Base-by-base conservation (phyloP, 2,797 vertebrate species). In the Anguilla obscura region DNA sequence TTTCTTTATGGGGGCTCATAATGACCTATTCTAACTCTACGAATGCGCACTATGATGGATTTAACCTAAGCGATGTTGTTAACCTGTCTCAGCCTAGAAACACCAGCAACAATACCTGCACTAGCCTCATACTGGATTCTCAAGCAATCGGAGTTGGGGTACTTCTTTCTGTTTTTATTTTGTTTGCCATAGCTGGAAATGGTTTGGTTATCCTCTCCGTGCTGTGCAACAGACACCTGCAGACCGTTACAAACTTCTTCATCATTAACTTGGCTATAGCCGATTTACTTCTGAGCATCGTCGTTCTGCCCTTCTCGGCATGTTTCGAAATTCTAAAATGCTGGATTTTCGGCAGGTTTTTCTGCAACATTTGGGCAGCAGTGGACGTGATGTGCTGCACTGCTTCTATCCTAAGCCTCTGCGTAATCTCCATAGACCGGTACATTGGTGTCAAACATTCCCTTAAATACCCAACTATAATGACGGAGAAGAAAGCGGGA, bases 321-420 rank as follows among this genome's bases (percentile, higher is more conserved):
- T 98, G 98, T 9, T 93, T 99, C 91, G 99, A 99, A 94, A 97
- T 99, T 0, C 14, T 99, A 88, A 98, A 97, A 56, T 98, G 97
- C 94, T 99, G 99, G 99, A 96, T 96, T 91, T 99, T 99, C 0
- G 99, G 99, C 1, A 95, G 99, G 85, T 94, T 98, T 80, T 99
- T 99, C 95, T 99, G 99, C 89, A 98, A 99, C 95, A 97, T 99
- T 92, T 99, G 99, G 99, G 99, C 99, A 1, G 99, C 98, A 0
- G 98, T 99, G 95, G 99, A 99, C 24, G 99, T 99, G 90, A 95
- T 99, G 33, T 99, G 99, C 93, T 99, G 98, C 95, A 99, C 98
- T 0, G 98, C 98, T 14, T 99, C 98, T 92, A 99, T 99, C 93
- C 97, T 99, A 93, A 99, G 98, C 94, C 95, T 99, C 74, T 99